phyloP scores from a whole-genome alignment of 2,888 invertebrate species.

The Dione juno region DNA sequence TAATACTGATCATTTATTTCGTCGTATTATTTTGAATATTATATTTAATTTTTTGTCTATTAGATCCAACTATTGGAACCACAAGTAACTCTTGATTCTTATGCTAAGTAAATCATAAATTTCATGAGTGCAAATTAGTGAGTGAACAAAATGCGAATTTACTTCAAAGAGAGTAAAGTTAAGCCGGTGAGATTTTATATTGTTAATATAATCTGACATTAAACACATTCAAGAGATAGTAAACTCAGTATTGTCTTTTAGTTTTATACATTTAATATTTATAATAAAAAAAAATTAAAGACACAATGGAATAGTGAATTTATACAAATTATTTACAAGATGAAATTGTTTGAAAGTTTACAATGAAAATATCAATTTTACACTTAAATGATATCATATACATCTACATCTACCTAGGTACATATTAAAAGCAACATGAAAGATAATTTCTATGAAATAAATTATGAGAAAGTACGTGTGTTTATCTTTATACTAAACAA shows the following conservation, averaged over 20 bases:
- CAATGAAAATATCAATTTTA: background rate
- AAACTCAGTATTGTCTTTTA: too few species aligned
- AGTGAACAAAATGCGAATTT: slow-evolving; percentile 70
- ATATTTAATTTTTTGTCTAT: background rate
- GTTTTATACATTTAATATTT: too few species aligned
- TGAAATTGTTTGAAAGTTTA: too few species aligned
- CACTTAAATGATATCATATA: background rate
- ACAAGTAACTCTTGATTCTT: slow-evolving; percentile 64
- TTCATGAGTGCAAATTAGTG: slow-evolving; percentile 61
- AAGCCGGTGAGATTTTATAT: slow-evolving; percentile 67
- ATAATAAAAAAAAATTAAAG: too few species aligned
- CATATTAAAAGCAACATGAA: background rate
- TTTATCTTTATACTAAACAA: slow-evolving; percentile 10
- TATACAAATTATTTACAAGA: too few species aligned
- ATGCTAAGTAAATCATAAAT: slow-evolving; percentile 69
- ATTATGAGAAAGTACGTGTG: background rate
- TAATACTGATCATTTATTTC: too few species aligned
- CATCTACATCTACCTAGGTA: background rate
- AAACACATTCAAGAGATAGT: too few species aligned
- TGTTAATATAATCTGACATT: background rate
- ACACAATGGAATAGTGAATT: too few species aligned
- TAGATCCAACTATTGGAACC: slow-evolving; percentile 13
- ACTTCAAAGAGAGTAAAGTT: slow-evolving; percentile 75
- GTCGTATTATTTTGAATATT: background rate
- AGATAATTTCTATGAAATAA: background rate